phyloP scores from a whole-genome alignment of 2,888 invertebrate genomes.

The Gortyna flavago region DNA sequence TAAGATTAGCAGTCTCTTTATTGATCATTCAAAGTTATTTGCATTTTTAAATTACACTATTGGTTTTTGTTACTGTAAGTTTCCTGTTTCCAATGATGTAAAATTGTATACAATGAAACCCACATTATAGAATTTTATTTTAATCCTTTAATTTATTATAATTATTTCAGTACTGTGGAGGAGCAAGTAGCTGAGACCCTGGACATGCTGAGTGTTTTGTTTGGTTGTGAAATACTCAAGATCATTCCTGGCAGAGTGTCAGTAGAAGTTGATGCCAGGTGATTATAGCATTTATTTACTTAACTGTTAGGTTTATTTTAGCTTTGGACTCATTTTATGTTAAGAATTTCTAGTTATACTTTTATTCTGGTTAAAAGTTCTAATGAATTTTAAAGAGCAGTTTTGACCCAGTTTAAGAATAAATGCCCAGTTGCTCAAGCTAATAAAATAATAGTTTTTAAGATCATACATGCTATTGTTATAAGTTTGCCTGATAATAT shows the following conservation, averaged over 20 bases:
- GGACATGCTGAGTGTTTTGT: slow-evolving; percentile 98
- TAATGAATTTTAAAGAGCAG: slow-evolving; percentile 13
- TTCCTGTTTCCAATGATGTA: background rate
- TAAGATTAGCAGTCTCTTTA: background rate
- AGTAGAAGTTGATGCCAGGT: slow-evolving; percentile 98
- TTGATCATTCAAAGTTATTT: background rate
- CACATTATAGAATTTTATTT: background rate
- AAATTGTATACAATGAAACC: background rate
- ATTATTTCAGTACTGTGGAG: slow-evolving; percentile 89
- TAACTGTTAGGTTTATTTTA: background rate
- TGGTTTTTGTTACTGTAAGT: background rate
- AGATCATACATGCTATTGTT: background rate
- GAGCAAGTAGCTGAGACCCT: slow-evolving; percentile 95
- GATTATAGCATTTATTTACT: slow-evolving; percentile 38
- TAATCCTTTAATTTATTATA: background rate
- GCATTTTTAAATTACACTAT: background rate
- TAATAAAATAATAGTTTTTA: slow-evolving; percentile 17
- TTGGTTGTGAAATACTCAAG: slow-evolving; percentile 99
- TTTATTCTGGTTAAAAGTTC: background rate
- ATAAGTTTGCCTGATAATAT: slow-evolving; percentile 5
- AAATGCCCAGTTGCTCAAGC: background rate
- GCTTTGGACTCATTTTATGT: background rate
- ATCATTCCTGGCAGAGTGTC: slow-evolving; percentile 99
- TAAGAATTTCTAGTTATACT: background rate
- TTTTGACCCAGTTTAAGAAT: background rate